phyloP scores from a whole-genome alignment of 2,113 vertebrate genomes.

The Lasiurus cinereus region DNA sequence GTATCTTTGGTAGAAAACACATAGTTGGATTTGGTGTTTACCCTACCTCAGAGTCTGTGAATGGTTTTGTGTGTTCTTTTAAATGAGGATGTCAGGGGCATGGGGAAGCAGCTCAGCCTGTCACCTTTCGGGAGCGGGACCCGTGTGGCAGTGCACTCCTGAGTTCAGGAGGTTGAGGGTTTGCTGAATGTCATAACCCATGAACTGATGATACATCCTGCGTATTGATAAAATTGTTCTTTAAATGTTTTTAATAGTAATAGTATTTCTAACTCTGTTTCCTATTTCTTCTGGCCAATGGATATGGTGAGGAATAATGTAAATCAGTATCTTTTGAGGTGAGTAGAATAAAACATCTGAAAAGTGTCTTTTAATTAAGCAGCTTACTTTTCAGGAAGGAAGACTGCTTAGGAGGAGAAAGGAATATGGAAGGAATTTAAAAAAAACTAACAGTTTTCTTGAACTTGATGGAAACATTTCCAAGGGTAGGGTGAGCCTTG shows the following conservation, averaged over 20 bases:
- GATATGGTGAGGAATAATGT: no score
- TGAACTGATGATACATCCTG: fast-evolving
- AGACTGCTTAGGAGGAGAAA: not conserved
- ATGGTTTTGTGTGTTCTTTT: no score
- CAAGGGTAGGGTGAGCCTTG: not conserved
- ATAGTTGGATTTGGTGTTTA: not conserved
- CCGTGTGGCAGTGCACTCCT: fast-evolving
- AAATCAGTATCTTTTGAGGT: not conserved
- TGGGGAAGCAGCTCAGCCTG: not conserved
- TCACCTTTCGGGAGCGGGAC: fast-evolving
- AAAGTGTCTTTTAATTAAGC: not conserved
- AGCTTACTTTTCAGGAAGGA: not conserved
- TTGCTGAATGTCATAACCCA: not conserved
- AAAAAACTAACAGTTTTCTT: not conserved
- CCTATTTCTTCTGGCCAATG: not conserved
- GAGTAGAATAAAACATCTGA: not conserved
- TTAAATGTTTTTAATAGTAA: not conserved
- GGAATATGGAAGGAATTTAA: not conserved
- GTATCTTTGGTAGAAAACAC: not conserved
- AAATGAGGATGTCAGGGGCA: fast-evolving
- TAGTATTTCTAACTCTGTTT: not conserved
- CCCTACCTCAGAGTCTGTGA: not conserved
- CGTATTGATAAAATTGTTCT: no score
- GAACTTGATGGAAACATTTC: not conserved
- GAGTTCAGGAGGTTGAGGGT: not conserved